phyloP scores from a whole-genome alignment of 1,140 invertebrate genomes.

The Drepana arcuata region DNA sequence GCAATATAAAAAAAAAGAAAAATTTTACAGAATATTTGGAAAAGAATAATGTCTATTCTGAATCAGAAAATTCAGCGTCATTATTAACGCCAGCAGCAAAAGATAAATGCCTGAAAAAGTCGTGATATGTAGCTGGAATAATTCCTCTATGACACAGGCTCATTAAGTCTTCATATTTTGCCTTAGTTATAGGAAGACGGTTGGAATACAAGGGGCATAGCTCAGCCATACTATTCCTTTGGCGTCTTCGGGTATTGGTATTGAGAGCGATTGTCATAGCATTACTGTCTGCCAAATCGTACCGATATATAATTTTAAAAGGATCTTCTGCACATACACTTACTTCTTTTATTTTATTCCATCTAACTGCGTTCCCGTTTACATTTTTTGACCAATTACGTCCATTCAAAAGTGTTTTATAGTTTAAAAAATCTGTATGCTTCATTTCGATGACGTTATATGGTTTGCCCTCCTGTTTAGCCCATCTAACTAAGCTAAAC shows the following conservation, averaged over 20 bases:
- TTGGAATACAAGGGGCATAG: slow-evolving; percentile 5
- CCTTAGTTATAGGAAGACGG: background rate
- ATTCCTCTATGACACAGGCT: slow-evolving; percentile 4
- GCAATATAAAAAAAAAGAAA: too few relatives aligned
- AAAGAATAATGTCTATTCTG: too few relatives aligned
- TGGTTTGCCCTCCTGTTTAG: slow-evolving; percentile 1
- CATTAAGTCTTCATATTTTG: slow-evolving; percentile 3
- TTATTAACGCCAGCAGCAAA: slow-evolving; percentile 4
- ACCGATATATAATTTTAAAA: slow-evolving; percentile 6
- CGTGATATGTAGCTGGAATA: slow-evolving; percentile 7
- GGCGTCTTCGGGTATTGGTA: slow-evolving; percentile 4
- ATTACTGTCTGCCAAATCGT: slow-evolving; percentile 7
- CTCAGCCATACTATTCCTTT: slow-evolving; percentile 5
- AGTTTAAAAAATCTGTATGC: slow-evolving; percentile 2
- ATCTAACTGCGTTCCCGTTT: slow-evolving; percentile 5
- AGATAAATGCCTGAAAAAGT: slow-evolving; percentile 7
- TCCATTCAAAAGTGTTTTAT: slow-evolving; percentile 2
- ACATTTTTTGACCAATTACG: slow-evolving; percentile 12
- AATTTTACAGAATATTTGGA: too few relatives aligned
- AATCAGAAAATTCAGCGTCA: slow-evolving; percentile 5
- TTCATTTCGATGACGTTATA: slow-evolving; percentile 5
- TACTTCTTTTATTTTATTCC: slow-evolving; percentile 11
- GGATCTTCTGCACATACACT: slow-evolving; percentile 1
- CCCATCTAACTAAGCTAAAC: slow-evolving; percentile 3
- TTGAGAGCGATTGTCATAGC: too few relatives aligned